These are phyloP conservation scores for Minunthozetes semirufus DNA, from an alignment of 2,888 invertebrate genomes.

Conservation along the genomic window DNA sequence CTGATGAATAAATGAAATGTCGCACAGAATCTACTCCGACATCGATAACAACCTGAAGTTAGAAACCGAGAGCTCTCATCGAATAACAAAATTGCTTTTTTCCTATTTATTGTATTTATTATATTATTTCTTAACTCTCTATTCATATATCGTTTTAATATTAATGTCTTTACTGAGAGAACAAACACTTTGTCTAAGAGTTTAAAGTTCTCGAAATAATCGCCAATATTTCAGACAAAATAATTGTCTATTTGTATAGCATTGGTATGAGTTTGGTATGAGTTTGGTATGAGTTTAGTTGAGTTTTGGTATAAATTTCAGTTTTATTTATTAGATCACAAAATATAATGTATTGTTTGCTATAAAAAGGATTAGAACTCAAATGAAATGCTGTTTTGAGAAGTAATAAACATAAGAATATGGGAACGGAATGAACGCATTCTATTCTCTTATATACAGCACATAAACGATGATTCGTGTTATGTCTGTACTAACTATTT, in stretches of 20 bases:
- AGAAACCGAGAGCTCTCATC: constrained; percentile 6
- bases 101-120: background rate
- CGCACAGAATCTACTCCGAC: constrained; percentile 13
- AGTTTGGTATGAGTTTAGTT: too few relatives aligned
- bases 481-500: constrained; percentile 11
- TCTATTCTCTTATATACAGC: background rate
- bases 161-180: background rate
- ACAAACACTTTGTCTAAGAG: background rate
- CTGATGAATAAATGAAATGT: constrained; percentile 27
- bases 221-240: too few relatives aligned
- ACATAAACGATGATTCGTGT: constrained; percentile 13
- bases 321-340: background rate
- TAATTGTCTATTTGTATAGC: too few relatives aligned
- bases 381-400: background rate
- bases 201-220: too few relatives aligned
- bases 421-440: background rate
- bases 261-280: background rate
- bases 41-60: constrained; percentile 2
- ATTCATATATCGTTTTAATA: background rate
- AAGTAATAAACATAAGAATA: background rate
- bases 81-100: constrained; percentile 16
- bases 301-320: background rate
- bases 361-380: background rate
- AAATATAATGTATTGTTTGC: background rate
- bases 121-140: background rate